Base-by-base conservation (phyloP, 2,888 invertebrate species). In the Drosophila percnosoma region DNA sequence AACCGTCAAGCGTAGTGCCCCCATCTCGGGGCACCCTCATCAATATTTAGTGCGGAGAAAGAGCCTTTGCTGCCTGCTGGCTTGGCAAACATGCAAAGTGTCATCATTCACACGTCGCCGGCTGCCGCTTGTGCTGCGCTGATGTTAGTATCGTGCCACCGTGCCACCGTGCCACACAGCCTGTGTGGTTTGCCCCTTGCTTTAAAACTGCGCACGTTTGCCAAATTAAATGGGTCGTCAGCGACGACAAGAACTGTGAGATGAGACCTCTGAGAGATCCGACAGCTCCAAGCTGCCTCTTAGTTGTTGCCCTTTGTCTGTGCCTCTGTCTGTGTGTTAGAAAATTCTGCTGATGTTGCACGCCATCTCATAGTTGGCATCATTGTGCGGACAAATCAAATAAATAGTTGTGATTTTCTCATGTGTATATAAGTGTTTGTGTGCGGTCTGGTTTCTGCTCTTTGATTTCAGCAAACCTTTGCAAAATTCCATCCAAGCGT, bases 21-120 rank as follows among this genome's bases (percentile, higher is more conserved):
- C 24, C 64, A 59, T 45, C 60, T 49, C 49, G 51, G 73, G 59
- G 79, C 75, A 83, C 72, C 84, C 87, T 87, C 87, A 87, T 87
- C 87, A 87, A 87, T 89, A 87, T 87, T 89, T 87, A 89, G 89
- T 84, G 84, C 80, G 68, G 77, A 77, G 77, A 57, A 42, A 45
- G 57, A 57, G 57, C 81, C 74, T 62, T 62, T 24, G 15, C 57
- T 67, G 45, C 45, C 55, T 84, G 78, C 34, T 82, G 84, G 87
- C 87, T 89, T 81, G 87, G 84, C 89, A 89, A 87, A 89, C 89
- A 87, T 87, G 89, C 89, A 89, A 87, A 90, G 90, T 90, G 89
- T 87, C 90, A 90, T 90, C 90, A 88, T 89, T 90, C 87, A 88
- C 90, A 90, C 88, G 84, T 89, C 87, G 84, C 73, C 73, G 66